These are phyloP conservation scores for Leucosticte australis DNA, from an alignment of 2,113 vertebrate genomes.

Conservation along the genomic window DNA sequence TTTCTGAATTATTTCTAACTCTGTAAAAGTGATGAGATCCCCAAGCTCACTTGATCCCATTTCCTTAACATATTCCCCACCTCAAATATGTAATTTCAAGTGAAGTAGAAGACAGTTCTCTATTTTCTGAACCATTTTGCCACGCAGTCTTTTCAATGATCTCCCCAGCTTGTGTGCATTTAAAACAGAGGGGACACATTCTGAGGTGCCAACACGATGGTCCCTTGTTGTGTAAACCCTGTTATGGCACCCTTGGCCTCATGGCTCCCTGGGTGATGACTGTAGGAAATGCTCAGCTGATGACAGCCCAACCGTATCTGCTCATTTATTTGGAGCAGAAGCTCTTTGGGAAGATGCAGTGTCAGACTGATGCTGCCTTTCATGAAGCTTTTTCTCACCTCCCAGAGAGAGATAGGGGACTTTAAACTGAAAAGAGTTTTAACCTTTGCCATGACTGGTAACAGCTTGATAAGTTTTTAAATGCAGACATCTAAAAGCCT, in stretches of 20 bases:
- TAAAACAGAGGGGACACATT: background rate
- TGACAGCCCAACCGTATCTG: background rate
- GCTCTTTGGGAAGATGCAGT: background rate
- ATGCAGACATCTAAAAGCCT: background rate
- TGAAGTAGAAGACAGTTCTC: background rate
- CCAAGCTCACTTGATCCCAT: background rate
- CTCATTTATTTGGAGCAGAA: background rate
- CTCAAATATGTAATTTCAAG: background rate
- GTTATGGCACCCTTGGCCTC: fast-evolving
- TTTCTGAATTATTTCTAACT: background rate
- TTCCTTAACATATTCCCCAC: background rate
- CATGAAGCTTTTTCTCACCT: background rate
- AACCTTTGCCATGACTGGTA: background rate
- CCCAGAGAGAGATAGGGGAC: background rate
- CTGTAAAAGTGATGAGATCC: background rate
- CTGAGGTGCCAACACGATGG: fast-evolving
- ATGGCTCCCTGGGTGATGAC: background rate
- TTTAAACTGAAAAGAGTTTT: background rate
- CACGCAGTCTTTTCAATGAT: background rate
- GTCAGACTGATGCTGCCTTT: background rate
- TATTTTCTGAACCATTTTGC: background rate
- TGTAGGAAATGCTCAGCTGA: background rate
- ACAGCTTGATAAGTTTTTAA: background rate
- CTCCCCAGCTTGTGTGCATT: background rate
- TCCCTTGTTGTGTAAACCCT: background rate